phyloP scores from a whole-genome alignment of 2,797 vertebrate genomes.

The Eremophila alpestris region DNA sequence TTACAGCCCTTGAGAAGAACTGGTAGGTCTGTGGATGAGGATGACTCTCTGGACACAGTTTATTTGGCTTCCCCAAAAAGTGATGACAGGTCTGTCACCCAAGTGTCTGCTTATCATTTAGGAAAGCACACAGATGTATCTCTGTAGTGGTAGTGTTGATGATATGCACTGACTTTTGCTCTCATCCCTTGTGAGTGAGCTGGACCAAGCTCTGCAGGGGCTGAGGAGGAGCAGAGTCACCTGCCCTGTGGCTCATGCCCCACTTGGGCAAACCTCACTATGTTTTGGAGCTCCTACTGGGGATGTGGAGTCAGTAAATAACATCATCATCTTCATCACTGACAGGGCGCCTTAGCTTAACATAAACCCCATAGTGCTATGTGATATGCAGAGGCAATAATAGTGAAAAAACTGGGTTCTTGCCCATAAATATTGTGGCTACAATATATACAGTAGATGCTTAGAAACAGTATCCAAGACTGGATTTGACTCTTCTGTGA shows the following conservation, averaged over 20 bases:
- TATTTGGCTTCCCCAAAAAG: neutral
- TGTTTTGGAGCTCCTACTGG: neutral
- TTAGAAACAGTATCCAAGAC: neutral
- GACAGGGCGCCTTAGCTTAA: neutral
- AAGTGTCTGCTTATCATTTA: neutral
- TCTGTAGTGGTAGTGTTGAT: neutral
- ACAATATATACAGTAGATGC: neutral
- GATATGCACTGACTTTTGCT: fast-evolving
- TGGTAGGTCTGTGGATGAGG: neutral
- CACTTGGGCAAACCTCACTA: neutral
- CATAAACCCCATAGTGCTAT: neutral
- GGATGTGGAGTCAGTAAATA: neutral
- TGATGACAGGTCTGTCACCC: neutral
- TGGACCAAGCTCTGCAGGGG: neutral
- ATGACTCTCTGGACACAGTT: neutral
- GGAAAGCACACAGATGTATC: neutral
- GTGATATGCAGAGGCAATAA: neutral
- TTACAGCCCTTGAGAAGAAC: neutral
- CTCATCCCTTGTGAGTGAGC: neutral
- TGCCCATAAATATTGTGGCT: neutral
- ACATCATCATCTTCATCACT: neutral
- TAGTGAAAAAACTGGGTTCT: neutral
- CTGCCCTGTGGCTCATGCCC: neutral
- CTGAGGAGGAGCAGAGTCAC: neutral
- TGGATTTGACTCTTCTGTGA: neutral